Base-by-base conservation (phyloP, 1,140 invertebrate genomes). In the Camponotus vicinus region DNA sequence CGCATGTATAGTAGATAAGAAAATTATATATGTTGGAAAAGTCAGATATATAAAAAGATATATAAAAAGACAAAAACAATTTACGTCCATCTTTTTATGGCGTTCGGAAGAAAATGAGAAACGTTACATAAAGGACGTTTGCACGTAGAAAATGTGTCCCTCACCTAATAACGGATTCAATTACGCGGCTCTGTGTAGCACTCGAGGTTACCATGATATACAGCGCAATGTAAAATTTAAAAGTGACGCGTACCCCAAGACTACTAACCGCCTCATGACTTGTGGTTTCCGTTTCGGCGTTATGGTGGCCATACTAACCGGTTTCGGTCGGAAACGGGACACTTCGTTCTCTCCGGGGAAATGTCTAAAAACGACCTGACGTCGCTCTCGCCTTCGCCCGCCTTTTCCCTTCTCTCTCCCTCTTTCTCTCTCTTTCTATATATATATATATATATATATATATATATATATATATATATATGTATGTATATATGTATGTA, bases 121-220 rank as follows among this genome's bases (percentile, higher is more conserved):
- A 75, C n/a, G 77, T 67, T 40, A 21, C 55, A 45, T 34, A 69
- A 69, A 45, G 18, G 27, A 69, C 21, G 79, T 75, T 80, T 73
- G 79, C 55, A 57, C 64, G 32, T 77, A 49, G 71, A 6, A 66
- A 78, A 57, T 40, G 34, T 70, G 70, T 85, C 86, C 86, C 80
- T 85, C 34, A 18, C 49, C 86, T 87, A 67, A 86, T 87, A 87
- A 85, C 82, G 55, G 73, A 87, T 87, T 87, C 86, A 87, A 87
- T 87, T 87, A 87, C 86, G 71, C 59, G n/a, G 63, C 59, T 84
- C 63, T 42, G 45, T 75, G 61, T 64, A 66, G 55, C 40, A 57
- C 80, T 55, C n/a, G 80, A 87, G 63, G 64, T 84, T 85, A 55
- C 71, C 80, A 87, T 75, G 86, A 87, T 87, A 52, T 76, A 77